These are phyloP conservation scores for Apis florea DNA, from an alignment of 1,140 invertebrate genomes.

Conservation along the genomic window DNA sequence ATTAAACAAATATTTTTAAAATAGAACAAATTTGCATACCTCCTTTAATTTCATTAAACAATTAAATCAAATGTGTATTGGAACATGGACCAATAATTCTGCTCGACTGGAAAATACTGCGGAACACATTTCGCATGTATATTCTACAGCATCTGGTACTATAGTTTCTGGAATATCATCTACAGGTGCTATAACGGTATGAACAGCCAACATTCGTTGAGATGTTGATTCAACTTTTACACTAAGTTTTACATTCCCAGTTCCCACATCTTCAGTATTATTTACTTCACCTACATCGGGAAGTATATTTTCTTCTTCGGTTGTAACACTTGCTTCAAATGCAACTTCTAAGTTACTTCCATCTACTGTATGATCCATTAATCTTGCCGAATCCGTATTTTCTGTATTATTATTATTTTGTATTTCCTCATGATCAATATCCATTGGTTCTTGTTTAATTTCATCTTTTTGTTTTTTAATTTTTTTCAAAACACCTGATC, in stretches of 20 bases:
- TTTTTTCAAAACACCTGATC: conserved; percentile 36
- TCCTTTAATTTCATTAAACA: conserved; percentile 48
- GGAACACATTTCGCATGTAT: conserved; percentile 90
- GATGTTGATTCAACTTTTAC: conserved; percentile 72
- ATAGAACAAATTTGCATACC: conserved; percentile 66
- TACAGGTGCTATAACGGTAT: conserved; percentile 70
- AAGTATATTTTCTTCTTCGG: conserved; percentile 71
- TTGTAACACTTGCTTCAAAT: conserved; percentile 73
- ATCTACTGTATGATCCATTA: conserved; percentile 68
- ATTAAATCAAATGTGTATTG: conserved; percentile 88
- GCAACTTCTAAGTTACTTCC: conserved; percentile 73
- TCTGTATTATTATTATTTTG: conserved; percentile 68
- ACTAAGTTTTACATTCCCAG: conserved; percentile 71
- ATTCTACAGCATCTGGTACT: conserved; percentile 81
- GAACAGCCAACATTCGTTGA: conserved; percentile 66
- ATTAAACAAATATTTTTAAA: conserved; percentile 62
- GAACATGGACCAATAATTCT: conserved; percentile 88
- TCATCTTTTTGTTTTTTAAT: conserved; percentile 56
- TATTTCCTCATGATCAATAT: conserved; percentile 50
- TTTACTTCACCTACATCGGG: conserved; percentile 69
- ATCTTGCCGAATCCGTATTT: conserved; percentile 28
- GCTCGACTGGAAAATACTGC: conserved; percentile 86
- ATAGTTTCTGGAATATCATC: conserved; percentile 78
- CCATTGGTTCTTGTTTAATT: conserved; percentile 70
- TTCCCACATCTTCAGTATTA: conserved; percentile 61